A percentile compares a stretch with the other conserved stretches of the same genome.
These are phyloP conservation scores for Catocala nupta DNA, from an alignment of 2,888 invertebrate genomes.

Conservation along the genomic window DNA sequence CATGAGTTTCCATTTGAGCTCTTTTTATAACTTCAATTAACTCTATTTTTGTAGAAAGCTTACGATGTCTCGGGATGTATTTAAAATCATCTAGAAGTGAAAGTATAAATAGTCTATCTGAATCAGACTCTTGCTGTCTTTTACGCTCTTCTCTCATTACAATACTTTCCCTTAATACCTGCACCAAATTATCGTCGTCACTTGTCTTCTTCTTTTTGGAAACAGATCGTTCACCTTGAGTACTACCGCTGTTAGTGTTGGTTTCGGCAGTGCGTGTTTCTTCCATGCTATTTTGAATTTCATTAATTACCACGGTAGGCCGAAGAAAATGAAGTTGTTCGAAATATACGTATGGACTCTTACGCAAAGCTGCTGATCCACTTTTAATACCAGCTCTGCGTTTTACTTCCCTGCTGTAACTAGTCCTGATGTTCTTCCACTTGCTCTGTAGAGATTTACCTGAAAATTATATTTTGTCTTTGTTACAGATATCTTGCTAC, in stretches of 20 bases:
- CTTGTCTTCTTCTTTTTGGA: constrained; percentile 52
- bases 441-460: too few relatives aligned
- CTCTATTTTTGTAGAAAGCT: constrained; percentile 54
- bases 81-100: constrained; percentile 52
- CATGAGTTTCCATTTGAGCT: constrained; percentile 50
- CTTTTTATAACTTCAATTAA: constrained; percentile 55
- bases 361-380: too few relatives aligned
- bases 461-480: too few relatives aligned
- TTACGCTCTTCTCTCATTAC: constrained; percentile 52
- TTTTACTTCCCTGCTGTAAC: too few relatives aligned
- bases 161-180: constrained; percentile 53
- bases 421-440: too few relatives aligned
- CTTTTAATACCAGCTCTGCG: too few relatives aligned
- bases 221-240: constrained; percentile 44
- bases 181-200: constrained; percentile 50
- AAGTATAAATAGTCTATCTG: constrained; percentile 50
- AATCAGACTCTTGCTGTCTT: constrained; percentile 51
- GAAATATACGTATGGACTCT: too few relatives aligned
- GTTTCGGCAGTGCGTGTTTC: too few relatives aligned
- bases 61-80: constrained; percentile 50
- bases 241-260: constrained; percentile 40
- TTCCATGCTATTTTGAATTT: too few relatives aligned
- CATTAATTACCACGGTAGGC: too few relatives aligned
- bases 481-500: too few relatives aligned
- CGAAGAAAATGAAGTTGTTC: too few relatives aligned